Conservation (phyloP, 2,888 invertebrate species). For the Heliconius ethilla region DNA sequence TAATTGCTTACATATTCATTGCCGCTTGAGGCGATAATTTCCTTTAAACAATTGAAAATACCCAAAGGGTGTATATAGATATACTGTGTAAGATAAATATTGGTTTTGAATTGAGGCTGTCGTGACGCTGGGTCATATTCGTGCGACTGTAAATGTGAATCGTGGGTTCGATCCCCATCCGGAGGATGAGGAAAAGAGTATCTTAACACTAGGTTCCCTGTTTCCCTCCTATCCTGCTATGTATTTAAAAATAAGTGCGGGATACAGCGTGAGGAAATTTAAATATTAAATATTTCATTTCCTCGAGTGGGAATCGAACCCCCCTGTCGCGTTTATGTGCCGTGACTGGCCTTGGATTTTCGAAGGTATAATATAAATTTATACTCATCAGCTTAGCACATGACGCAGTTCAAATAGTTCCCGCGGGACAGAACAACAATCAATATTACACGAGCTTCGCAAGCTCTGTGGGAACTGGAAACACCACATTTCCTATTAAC, state of each 20-base stretch:
- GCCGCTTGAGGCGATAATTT: neutral
- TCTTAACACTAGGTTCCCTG: neutral
- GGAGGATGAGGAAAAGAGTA: neutral
- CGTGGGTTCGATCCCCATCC: no score
- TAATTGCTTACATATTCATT: slow-evolving; percentile 11
- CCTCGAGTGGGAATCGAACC: no score
- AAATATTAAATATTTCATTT: no score
- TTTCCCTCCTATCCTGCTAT: neutral
- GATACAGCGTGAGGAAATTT: no score
- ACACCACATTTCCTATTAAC: neutral
- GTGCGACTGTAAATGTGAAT: no score
- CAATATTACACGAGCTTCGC: neutral
- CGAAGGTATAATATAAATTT: neutral
- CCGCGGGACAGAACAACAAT: neutral
- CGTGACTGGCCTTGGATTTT: no score
- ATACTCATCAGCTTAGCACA: neutral
- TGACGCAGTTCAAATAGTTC: neutral
- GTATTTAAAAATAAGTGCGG: neutral
- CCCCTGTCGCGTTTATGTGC: no score
- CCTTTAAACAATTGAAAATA: neutral
- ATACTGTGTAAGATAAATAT: neutral
- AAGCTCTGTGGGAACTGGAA: neutral
- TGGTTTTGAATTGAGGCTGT: neutral
- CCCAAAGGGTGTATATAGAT: neutral
- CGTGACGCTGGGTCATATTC: neutral